A percentile compares a stretch with the other conserved stretches of the same genome.
phyloP scores from a whole-genome alignment of 2,888 invertebrate genomes.

The Eueremaeus valkanovi region DNA sequence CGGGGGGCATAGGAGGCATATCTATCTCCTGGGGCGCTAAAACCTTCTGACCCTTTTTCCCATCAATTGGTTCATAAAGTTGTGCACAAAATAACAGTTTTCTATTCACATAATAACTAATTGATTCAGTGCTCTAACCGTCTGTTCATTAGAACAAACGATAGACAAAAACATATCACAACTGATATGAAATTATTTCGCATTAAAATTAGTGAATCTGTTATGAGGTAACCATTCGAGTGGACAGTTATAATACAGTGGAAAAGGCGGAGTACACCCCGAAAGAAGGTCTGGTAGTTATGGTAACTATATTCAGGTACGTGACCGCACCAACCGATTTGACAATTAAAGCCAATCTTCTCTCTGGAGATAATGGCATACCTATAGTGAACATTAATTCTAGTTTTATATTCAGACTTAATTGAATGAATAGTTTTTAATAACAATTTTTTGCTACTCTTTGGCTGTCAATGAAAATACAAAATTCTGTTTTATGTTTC shows the following conservation, averaged over 20 bases:
- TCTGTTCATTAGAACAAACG: background rate
- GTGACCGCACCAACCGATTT: conserved; percentile 17
- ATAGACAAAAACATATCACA: conserved; percentile 20
- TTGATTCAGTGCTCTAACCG: background rate
- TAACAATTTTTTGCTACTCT: too few relatives aligned
- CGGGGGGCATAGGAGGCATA: background rate
- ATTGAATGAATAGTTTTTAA: background rate
- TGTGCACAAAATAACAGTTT: too few relatives aligned
- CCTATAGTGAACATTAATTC: background rate
- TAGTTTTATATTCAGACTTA: background rate
- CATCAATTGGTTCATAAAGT: too few relatives aligned
- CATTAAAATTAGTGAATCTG: background rate
- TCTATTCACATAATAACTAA: too few relatives aligned
- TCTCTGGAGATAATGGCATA: too few relatives aligned
- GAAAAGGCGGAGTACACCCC: conserved; percentile 19
- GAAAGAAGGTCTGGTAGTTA: conserved; percentile 1
- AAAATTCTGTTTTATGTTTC: background rate
- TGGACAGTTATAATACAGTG: conserved; percentile 16
- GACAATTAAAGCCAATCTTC: conserved; percentile 19
- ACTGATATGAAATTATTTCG: conserved; percentile 11
- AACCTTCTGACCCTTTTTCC: too few relatives aligned
- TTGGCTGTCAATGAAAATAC: too few relatives aligned
- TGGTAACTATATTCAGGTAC: conserved; percentile 10
- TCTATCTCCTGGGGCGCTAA: background rate
- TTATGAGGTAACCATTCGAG: conserved; percentile 29